A percentile compares a stretch with the other conserved stretches of the same genome.
Conservation (phyloP, 2,888 invertebrate genomes). For the Orthonychiurus folsomi region DNA sequence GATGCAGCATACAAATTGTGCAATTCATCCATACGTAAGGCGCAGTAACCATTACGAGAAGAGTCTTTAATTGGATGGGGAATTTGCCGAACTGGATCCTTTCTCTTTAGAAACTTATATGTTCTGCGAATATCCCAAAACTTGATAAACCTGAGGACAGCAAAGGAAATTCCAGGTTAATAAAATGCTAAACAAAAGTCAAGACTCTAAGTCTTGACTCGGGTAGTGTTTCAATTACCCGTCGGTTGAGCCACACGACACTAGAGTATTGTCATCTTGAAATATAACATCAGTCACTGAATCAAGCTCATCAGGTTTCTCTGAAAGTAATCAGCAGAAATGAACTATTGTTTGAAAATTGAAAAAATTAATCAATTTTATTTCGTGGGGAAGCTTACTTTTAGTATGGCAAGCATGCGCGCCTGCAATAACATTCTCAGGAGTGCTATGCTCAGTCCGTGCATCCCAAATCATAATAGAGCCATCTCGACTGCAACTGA, state of each 20-base stretch:
- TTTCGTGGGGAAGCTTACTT: neutral
- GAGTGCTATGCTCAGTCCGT: conserved; percentile 45
- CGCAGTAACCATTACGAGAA: conserved; percentile 57
- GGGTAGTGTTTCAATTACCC: conserved; percentile 55
- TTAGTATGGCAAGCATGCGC: conserved; percentile 50
- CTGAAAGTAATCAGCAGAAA: neutral
- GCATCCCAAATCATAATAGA: conserved; percentile 78
- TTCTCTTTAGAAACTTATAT: conserved; percentile 46
- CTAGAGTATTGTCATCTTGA: conserved; percentile 65
- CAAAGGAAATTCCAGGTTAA: conserved; percentile 11
- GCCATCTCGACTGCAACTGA: conserved; percentile 80
- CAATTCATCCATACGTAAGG: conserved; percentile 52
- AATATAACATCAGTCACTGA: conserved; percentile 72
- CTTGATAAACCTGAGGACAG: conserved; percentile 55
- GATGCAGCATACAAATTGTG: conserved; percentile 21
- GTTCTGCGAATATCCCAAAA: conserved; percentile 79
- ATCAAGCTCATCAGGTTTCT: conserved; percentile 25
- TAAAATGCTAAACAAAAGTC: conserved; percentile 13
- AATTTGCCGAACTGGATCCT: conserved; percentile 15
- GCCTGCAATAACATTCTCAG: conserved; percentile 63
- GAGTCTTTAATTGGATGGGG: conserved; percentile 40
- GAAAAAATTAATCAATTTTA: neutral
- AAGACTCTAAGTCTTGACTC: too few relatives aligned
- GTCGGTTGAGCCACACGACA: conserved; percentile 80
- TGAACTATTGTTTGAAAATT: neutral